Evolutionary conservation across 2,113 vertebrate species (phyloP).

Genomic region (Dendrocopos noguchii): DNA sequence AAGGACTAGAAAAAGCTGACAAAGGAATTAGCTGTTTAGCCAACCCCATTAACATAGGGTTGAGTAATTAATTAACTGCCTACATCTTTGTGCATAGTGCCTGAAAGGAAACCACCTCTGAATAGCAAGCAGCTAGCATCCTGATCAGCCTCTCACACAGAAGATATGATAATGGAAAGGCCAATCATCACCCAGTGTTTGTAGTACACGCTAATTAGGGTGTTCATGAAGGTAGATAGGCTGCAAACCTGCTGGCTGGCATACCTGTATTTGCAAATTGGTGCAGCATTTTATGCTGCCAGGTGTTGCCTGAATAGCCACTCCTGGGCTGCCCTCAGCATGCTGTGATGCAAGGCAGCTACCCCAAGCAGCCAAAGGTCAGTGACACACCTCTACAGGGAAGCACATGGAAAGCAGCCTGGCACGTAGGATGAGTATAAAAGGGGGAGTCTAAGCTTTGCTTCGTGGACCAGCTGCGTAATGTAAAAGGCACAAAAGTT

Average conservation of each 20-base stretch:
- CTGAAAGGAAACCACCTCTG: neutral
- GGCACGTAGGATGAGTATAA: rapidly evolving
- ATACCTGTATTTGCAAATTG: neutral
- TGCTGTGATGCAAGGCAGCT: neutral
- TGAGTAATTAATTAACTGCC: neutral
- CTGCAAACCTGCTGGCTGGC: neutral
- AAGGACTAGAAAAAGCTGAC: neutral
- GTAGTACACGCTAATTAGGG: neutral
- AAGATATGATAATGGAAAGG: neutral
- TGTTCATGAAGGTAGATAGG: neutral
- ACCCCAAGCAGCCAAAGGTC: neutral
- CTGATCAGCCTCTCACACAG: neutral
- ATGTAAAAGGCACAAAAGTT: neutral
- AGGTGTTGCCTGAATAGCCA: neutral
- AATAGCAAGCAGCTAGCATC: neutral
- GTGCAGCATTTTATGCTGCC: neutral
- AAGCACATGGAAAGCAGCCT: neutral
- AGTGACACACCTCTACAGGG: neutral
- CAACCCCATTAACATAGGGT: neutral
- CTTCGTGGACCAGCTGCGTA: neutral
- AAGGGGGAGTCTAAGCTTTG: neutral
- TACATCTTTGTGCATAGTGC: neutral
- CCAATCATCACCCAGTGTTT: neutral
- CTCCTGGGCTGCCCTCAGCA: neutral
- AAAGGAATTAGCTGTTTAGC: neutral